Percentiles rank a stretch among this genome's conserved stretches.
Conservation (phyloP, 2,888 invertebrate genomes). For the Gnatocerus cornutus region DNA sequence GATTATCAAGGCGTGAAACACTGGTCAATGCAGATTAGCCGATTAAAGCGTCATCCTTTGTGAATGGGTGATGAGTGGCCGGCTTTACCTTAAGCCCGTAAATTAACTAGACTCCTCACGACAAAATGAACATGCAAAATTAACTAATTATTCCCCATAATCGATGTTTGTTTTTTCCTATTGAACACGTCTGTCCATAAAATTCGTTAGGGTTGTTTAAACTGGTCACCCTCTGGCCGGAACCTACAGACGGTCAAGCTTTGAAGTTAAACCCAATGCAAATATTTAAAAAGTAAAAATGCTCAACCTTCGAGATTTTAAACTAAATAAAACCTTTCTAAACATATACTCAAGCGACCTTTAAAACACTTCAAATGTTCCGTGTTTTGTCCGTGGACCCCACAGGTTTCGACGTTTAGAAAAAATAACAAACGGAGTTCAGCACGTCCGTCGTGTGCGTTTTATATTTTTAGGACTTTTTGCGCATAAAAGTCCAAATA, state of each 20-base stretch:
- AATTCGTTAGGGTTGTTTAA: slow-evolving; percentile 30
- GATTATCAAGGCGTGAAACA: slow-evolving; percentile 62
- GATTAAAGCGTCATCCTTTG: slow-evolving; percentile 55
- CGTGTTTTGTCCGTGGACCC: slow-evolving; percentile 37
- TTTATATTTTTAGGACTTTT: too few relatives aligned
- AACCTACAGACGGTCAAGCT: slow-evolving; percentile 48
- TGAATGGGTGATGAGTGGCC: slow-evolving; percentile 60
- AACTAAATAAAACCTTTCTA: slow-evolving; percentile 63
- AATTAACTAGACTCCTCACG: slow-evolving; percentile 19
- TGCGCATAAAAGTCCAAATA: neutral
- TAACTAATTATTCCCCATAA: neutral
- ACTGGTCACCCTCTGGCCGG: slow-evolving; percentile 18
- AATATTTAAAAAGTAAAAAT: slow-evolving; percentile 65
- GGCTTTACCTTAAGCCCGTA: slow-evolving; percentile 25
- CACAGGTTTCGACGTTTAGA: slow-evolving; percentile 30
- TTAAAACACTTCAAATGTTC: slow-evolving; percentile 56
- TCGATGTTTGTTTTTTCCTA: slow-evolving; percentile 1
- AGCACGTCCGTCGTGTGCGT: too few relatives aligned
- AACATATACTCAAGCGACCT: slow-evolving; percentile 58
- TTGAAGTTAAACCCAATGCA: slow-evolving; percentile 64
- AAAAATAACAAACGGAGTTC: slow-evolving; percentile 14
- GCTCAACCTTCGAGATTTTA: slow-evolving; percentile 61
- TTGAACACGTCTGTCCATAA: neutral
- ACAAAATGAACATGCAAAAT: neutral
- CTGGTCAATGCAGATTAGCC: slow-evolving; percentile 56